Evolutionary conservation across 2,888 invertebrate species (phyloP), one percentile per base, ranked within the genome.

Genomic region (Argyresthia goedartella): DNA sequence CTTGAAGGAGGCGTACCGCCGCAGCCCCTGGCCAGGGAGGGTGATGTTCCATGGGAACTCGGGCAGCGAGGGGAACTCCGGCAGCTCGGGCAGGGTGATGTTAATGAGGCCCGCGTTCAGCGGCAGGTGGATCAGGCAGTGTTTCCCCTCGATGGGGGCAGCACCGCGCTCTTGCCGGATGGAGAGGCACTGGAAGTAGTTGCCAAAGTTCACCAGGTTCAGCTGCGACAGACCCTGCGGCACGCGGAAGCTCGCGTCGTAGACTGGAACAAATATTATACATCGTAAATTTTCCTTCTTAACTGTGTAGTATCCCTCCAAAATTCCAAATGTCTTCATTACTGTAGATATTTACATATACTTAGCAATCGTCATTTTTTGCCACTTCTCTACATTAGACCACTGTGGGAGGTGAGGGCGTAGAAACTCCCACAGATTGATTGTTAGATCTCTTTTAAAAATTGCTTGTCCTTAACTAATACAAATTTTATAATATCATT

Each of bases 181-280:
- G 11, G 16, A 47, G 11, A 58, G 54, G 39, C 57, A 58, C 39
- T 56, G 56, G 10, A n/a, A 48, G 45, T 53, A 56, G 42, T 58
- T 56, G 15, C 57, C 57, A 10, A 52, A 51, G 13, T 49, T 52
- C 11, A 47, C 47, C 36, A 52, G 49, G 15, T 52, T 52, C 2
- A 52, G 53, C 14, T 48, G 16, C 8, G 43, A 33, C 14, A 55
- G 33, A 13, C 57, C 52, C 48, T 55, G 55, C 1, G 57, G 57
- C 8, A 55, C 42, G 11, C 56, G 54, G 34, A 55, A 55, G 33
- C 57, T 53, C 10, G 56, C 56, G 49, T 58, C 57, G 15, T 49
- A 52, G n/a, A 57, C 57, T 57, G 52, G 4, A 54, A 46, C 25
- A 25, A 4, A 4, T 25, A 25, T n/a, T n/a, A n/a, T n/a, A n/a